These are phyloP conservation scores for Cyclura pinguis DNA, from an alignment of 2,797 vertebrate genomes.

Conservation along the genomic window DNA sequence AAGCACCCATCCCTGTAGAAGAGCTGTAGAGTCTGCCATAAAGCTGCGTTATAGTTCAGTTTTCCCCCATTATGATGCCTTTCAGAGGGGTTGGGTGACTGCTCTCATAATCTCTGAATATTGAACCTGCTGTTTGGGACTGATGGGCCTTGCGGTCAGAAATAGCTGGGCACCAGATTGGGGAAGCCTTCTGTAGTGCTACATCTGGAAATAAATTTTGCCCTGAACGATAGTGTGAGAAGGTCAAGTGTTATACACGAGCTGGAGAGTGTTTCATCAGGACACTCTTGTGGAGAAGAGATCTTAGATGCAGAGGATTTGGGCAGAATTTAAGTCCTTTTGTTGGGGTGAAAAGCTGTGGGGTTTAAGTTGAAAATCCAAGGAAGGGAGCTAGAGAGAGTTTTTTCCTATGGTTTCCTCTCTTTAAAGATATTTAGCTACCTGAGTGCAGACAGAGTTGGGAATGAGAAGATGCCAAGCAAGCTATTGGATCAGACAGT, in stretches of 20 bases:
- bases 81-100: neutral
- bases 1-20: neutral
- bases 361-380: neutral
- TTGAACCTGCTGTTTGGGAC: neutral
- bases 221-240: neutral
- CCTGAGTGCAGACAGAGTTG: too few relatives aligned
- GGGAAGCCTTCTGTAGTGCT: neutral
- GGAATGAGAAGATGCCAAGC: neutral
- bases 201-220: neutral
- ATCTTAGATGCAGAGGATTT: neutral
- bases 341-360: neutral
- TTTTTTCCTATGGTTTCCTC: neutral
- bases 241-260: neutral
- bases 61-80: neutral
- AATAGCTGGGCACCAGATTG: neutral
- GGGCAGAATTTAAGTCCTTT: neutral
- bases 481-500: neutral
- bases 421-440: neutral
- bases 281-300: neutral
- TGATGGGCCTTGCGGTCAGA: neutral
- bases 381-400: neutral
- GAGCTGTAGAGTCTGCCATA: neutral
- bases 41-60: neutral
- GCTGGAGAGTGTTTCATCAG: neutral
- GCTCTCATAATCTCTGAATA: neutral